Evolutionary conservation across 2,888 invertebrate species (phyloP).

Genomic region (Erpobdella octoculata): DNA sequence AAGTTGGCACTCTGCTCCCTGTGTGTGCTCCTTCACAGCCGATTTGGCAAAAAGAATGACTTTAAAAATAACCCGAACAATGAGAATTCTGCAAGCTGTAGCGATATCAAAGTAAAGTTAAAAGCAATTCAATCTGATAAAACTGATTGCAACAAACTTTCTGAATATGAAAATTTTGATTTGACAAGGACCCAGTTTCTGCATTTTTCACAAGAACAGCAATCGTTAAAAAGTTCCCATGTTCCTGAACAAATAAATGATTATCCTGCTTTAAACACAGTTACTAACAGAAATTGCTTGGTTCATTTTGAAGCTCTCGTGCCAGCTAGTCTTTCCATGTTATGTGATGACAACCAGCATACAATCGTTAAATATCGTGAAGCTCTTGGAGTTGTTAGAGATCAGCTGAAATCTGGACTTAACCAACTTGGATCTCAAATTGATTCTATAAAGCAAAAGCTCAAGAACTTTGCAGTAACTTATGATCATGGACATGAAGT

Average conservation of each 20-base stretch:
- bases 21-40: constrained; percentile 32
- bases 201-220: not conserved
- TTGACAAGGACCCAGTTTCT: not conserved
- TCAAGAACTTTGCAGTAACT: not conserved
- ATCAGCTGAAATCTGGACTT: constrained; percentile 32
- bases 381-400: constrained; percentile 30
- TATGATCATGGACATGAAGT: too few species aligned
- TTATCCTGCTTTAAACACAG: too few species aligned
- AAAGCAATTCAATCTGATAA: too few species aligned
- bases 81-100: not conserved
- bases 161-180: not conserved
- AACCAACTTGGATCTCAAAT: constrained; percentile 30
- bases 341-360: not conserved
- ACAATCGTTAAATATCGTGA: constrained; percentile 30
- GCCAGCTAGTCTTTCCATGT: not conserved
- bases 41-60: too few species aligned
- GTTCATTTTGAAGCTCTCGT: too few species aligned
- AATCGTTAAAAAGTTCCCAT: too few species aligned
- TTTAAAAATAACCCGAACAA: too few species aligned
- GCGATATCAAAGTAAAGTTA: too few species aligned
- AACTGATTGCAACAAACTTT: not conserved
- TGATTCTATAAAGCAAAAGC: constrained; percentile 29
- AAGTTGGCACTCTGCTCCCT: constrained; percentile 31
- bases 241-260: too few species aligned
- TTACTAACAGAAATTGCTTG: too few species aligned